phyloP scores from a whole-genome alignment of 2,797 vertebrate species.

The Lutra lutra region DNA sequence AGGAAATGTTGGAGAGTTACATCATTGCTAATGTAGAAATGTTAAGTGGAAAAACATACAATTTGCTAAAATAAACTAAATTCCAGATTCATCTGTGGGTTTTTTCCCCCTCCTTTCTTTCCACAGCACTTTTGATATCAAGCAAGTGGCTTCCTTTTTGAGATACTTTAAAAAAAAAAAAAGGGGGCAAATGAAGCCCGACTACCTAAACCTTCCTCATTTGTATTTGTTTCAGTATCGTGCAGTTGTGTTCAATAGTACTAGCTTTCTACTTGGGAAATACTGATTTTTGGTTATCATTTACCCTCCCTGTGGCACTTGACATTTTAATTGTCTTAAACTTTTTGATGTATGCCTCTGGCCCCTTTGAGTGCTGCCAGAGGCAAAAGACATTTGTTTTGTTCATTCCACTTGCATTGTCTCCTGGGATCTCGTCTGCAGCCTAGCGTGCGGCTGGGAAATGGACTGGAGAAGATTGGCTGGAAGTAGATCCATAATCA shows the following conservation, averaged over 20 bases:
- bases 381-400: conserved; percentile 64
- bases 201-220: conserved; percentile 69
- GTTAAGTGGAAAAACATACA: conserved; percentile 82
- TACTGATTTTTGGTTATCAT: conserved; percentile 68
- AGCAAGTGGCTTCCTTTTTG: conserved; percentile 71
- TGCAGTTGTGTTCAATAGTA: conserved; percentile 80
- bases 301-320: conserved; percentile 79
- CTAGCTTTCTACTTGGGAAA: conserved; percentile 78
- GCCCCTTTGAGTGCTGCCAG: conserved; percentile 62
- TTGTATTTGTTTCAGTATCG: conserved; percentile 80
- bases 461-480: conserved; percentile 70
- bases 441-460: conserved; percentile 63
- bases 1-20: conserved; percentile 84
- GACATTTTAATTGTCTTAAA: conserved; percentile 80
- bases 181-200: conserved; percentile 57
- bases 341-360: conserved; percentile 67
- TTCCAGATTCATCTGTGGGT: conserved; percentile 77
- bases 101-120: conserved; percentile 67
- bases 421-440: conserved; percentile 69
- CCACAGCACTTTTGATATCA: conserved; percentile 74
- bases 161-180: conserved; percentile 43
- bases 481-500: conserved; percentile 60
- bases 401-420: conserved; percentile 78
- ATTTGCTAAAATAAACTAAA: conserved; percentile 88
- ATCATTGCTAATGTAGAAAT: conserved; percentile 84